phyloP scores from a whole-genome alignment of 2,113 vertebrate genomes.

The Heterotis niloticus region DNA sequence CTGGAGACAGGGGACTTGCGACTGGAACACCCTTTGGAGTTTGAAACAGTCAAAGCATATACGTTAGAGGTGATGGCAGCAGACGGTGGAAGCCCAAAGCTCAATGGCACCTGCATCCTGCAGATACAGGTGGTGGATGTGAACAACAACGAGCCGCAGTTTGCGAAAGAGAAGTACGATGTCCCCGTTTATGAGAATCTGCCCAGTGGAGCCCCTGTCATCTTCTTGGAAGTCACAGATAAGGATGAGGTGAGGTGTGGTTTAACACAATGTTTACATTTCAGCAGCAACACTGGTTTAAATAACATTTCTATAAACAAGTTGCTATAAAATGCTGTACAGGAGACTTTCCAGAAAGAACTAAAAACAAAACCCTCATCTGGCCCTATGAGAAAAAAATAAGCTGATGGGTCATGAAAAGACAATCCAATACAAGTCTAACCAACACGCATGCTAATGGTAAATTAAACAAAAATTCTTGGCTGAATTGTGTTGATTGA shows the following conservation, averaged over 20 bases:
- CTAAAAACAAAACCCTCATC: neutral
- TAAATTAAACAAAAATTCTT: neutral
- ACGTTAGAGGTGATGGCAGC: constrained; percentile 56
- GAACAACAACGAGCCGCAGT: constrained; percentile 69
- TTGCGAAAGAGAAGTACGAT: constrained; percentile 55
- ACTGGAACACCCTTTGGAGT: constrained; percentile 59
- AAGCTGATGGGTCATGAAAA: neutral
- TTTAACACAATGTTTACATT: neutral
- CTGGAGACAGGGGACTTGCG: constrained; percentile 47
- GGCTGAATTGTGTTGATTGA: too few species aligned
- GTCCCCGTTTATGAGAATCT: constrained; percentile 63
- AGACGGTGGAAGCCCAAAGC: constrained; percentile 58
- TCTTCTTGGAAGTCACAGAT: constrained; percentile 61
- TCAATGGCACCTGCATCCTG: constrained; percentile 41
- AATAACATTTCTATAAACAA: too few species aligned
- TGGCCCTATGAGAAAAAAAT: too few species aligned
- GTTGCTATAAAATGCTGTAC: neutral
- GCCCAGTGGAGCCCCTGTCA: constrained; percentile 52
- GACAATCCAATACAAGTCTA: too few species aligned
- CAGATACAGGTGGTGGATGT: constrained; percentile 57
- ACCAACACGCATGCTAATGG: too few species aligned
- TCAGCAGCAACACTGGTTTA: neutral
- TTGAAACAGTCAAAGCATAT: constrained; percentile 51
- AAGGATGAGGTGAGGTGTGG: constrained; percentile 60
- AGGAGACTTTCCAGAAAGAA: neutral